Percentiles rank a stretch among this genome's conserved stretches.
Evolutionary conservation across 2,888 invertebrate genomes (phyloP).

Genomic region (Halictus ligatus): DNA sequence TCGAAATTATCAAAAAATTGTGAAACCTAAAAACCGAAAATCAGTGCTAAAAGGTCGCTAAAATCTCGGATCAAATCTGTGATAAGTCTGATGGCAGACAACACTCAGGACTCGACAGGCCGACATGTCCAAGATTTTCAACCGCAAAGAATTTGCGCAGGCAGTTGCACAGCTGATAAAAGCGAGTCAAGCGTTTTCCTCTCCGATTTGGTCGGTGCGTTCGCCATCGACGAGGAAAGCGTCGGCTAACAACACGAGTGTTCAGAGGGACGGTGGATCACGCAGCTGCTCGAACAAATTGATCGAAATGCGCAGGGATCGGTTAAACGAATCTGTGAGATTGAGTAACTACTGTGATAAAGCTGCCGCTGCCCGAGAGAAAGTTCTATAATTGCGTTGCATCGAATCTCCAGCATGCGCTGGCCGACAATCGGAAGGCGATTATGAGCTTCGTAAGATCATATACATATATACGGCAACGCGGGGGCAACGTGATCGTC

Average conservation of each 20-base stretch:
- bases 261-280: neutral
- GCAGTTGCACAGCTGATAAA: neutral
- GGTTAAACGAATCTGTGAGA: neutral
- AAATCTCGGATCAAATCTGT: too few relatives aligned
- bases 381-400: constrained; percentile 31
- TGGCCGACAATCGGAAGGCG: constrained; percentile 5
- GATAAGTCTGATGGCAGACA: too few relatives aligned
- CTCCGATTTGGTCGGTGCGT: neutral
- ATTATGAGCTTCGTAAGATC: constrained; percentile 8
- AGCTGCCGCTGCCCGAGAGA: constrained; percentile 1
- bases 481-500: neutral
- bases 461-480: neutral
- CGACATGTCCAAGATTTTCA: too few relatives aligned
- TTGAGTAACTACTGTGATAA: constrained; percentile 6
- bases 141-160: neutral
- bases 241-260: neutral
- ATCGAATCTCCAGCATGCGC: constrained; percentile 18
- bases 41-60: too few relatives aligned
- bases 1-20: too few relatives aligned
- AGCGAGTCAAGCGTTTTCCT: neutral
- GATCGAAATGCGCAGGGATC: constrained; percentile 8
- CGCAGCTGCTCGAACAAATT: neutral
- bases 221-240: neutral
- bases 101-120: too few relatives aligned
- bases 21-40: too few relatives aligned